Evolutionary conservation across 2,888 invertebrate genomes (phyloP).

Genomic region (Clunio marinus): DNA sequence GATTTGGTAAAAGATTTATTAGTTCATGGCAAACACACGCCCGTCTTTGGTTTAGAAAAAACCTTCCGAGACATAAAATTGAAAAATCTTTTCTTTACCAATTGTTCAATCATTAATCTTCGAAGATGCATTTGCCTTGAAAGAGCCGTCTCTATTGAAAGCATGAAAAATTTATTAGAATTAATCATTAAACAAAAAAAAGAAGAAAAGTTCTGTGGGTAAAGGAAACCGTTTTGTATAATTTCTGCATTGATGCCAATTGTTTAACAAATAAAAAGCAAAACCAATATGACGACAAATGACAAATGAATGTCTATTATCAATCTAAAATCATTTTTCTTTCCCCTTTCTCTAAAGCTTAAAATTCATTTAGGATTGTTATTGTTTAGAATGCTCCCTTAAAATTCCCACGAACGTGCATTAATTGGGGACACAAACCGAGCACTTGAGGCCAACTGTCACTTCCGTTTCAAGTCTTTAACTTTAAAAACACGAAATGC

Average conservation of each 20-base stretch:
- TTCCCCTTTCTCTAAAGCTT: neutral
- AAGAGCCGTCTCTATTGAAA: constrained; percentile 17
- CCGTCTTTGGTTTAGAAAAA: constrained; percentile 7
- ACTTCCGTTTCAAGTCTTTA: constrained; percentile 19
- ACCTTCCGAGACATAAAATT: constrained; percentile 5
- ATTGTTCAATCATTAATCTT: constrained; percentile 29
- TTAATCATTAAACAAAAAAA: constrained; percentile 34
- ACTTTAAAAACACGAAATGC: neutral
- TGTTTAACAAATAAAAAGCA: neutral
- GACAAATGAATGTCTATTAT: neutral
- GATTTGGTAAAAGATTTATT: constrained; percentile 35
- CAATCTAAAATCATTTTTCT: neutral
- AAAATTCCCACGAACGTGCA: neutral
- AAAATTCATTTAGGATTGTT: neutral
- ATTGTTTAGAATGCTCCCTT: neutral
- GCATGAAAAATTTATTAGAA: constrained; percentile 32
- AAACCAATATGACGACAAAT: neutral
- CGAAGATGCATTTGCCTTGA: constrained; percentile 7
- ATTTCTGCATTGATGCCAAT: no score
- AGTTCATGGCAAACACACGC: neutral
- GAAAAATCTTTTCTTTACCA: constrained; percentile 1
- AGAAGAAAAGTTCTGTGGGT: neutral
- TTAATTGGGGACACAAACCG: neutral
- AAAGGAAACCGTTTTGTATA: no score
- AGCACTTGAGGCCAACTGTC: constrained; percentile 34